A percentile compares a stretch with the other conserved stretches of the same genome.
Conservation (phyloP, 2,888 invertebrate genomes). For the Didymodactylos carnosus region DNA sequence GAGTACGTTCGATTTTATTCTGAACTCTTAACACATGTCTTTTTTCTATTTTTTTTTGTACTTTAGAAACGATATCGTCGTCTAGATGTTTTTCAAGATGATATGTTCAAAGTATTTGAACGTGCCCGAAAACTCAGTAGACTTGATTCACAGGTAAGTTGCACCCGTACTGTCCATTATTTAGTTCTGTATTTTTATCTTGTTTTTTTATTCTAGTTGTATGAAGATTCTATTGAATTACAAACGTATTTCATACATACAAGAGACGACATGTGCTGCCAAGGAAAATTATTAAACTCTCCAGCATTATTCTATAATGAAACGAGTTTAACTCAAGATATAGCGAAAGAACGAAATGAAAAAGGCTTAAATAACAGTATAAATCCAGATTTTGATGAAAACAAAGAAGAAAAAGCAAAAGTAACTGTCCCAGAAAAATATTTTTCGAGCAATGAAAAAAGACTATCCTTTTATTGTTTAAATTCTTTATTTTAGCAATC, state of each 20-base stretch:
- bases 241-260: conserved; percentile 63
- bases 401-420: too few relatives aligned
- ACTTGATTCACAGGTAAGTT: conserved; percentile 52
- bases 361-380: background rate
- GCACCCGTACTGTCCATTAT: too few relatives aligned
- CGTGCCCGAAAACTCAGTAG: conserved; percentile 61
- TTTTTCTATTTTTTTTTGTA: background rate
- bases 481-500: background rate
- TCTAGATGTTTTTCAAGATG: conserved; percentile 82
- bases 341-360: background rate
- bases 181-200: background rate
- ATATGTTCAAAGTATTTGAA: conserved; percentile 78
- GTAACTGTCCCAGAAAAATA: too few relatives aligned
- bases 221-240: conserved; percentile 61
- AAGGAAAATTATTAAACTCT: conserved; percentile 57
- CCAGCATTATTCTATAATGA: conserved; percentile 60
- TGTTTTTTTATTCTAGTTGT: background rate
- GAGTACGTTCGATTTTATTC: too few relatives aligned
- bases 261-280: conserved; percentile 48
- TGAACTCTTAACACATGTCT: background rate
- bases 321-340: background rate
- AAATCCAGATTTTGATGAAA: background rate
- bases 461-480: background rate
- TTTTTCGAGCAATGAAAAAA: too few relatives aligned
- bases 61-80: conserved; percentile 71